Evolutionary conservation across 2,113 vertebrate genomes (phyloP).

Genomic region (Crypturellus undulatus): DNA sequence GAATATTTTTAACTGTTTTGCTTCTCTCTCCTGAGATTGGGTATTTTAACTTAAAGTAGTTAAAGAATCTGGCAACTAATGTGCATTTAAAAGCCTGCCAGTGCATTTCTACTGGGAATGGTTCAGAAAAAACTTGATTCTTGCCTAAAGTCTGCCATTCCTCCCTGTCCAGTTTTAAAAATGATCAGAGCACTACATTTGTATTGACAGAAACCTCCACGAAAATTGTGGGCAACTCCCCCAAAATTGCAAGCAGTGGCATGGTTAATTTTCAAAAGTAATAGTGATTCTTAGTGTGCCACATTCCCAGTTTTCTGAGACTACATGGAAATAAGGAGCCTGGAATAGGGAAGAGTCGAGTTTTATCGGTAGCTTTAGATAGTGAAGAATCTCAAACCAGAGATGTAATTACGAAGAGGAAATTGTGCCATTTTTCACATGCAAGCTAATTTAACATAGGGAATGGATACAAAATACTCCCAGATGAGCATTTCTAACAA

Average conservation of each 20-base stretch:
- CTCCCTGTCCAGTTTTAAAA: not conserved
- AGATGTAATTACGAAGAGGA: not conserved
- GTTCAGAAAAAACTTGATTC: not conserved
- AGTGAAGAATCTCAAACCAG: not conserved
- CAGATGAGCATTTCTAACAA: not conserved
- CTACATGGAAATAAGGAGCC: not conserved
- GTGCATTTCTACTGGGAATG: rapidly evolving
- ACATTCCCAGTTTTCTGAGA: not conserved
- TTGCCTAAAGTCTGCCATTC: not conserved
- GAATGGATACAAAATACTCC: not conserved
- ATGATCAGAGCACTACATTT: rapidly evolving
- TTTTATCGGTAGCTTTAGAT: not conserved
- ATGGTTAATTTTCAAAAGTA: not conserved
- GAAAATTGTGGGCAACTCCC: not conserved
- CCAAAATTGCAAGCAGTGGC: not conserved
- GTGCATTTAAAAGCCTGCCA: not conserved
- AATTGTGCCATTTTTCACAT: not conserved
- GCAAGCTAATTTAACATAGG: not conserved
- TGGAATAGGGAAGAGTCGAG: not conserved
- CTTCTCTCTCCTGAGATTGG: conserved; percentile 1
- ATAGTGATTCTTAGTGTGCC: not conserved
- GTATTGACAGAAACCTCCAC: not conserved
- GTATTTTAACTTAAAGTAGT: not conserved
- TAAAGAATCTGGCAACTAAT: not conserved
- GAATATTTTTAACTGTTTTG: not conserved